Evolutionary conservation across 2,888 invertebrate genomes (phyloP).

Genomic region (Carpatolechia fugitivella): DNA sequence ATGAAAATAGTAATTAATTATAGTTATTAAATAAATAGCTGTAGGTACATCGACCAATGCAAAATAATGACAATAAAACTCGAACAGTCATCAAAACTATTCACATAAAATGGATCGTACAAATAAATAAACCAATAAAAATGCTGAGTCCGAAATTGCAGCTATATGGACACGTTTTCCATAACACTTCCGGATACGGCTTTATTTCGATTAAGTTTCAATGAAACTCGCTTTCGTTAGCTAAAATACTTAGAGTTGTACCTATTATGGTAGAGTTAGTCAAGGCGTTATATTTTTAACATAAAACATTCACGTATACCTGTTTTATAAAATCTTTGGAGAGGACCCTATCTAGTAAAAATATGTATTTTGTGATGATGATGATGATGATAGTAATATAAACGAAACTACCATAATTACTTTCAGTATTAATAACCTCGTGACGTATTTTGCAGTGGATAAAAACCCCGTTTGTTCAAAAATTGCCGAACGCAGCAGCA

Average conservation of each 20-base stretch:
- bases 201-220: neutral
- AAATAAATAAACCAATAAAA: conserved; percentile 56
- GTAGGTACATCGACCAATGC: neutral
- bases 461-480: conserved; percentile 49
- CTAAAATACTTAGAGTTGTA: no score
- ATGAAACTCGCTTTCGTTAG: neutral
- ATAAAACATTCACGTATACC: no score
- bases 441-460: neutral
- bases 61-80: neutral
- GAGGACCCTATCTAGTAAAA: no score
- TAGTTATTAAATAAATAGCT: no score
- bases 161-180: conserved; percentile 30
- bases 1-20: no score
- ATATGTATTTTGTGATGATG: no score
- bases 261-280: no score
- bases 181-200: no score
- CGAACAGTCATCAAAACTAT: conserved; percentile 6
- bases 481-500: conserved; percentile 59
- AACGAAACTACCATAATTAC: no score
- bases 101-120: neutral
- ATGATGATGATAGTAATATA: no score
- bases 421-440: neutral
- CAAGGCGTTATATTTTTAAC: no score
- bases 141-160: conserved; percentile 60
- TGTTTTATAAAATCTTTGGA: no score